phyloP scores from a whole-genome alignment of 2,113 vertebrate genomes.

The Syngnathoides biaculeatus region DNA sequence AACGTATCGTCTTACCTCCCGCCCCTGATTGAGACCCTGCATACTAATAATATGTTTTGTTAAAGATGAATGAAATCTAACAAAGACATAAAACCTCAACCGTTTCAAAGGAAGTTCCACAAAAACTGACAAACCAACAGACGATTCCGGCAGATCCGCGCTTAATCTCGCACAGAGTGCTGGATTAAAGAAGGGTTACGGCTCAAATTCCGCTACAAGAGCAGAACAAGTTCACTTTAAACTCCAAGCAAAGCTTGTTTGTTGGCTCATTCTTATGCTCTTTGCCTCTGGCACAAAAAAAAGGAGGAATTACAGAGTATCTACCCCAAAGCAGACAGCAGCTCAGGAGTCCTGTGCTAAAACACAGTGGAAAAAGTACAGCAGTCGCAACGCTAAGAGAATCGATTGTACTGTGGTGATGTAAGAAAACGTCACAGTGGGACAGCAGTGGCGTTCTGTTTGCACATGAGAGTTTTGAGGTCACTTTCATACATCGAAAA shows the following conservation, averaged over 20 bases:
- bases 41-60: neutral
- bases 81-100: neutral
- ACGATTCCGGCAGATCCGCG: constrained; percentile 4
- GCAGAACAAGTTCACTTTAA: constrained; percentile 13
- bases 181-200: constrained; percentile 12
- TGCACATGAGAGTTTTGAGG: neutral
- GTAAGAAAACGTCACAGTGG: neutral
- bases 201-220: neutral
- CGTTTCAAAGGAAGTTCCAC: neutral
- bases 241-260: constrained; percentile 18
- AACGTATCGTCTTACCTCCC: no score
- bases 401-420: neutral
- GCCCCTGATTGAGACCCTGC: neutral
- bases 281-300: constrained; percentile 11
- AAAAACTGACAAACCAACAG: neutral
- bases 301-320: constrained; percentile 26
- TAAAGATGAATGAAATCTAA: neutral
- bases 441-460: neutral
- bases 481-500: neutral
- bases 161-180: constrained; percentile 4
- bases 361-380: neutral
- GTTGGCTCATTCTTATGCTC: constrained; percentile 26
- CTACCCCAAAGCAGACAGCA: constrained; percentile 15
- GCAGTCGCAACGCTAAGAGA: neutral
- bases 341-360: constrained; percentile 21